These are phyloP conservation scores for Antennarius maculatus DNA, from an alignment of 2,797 vertebrate genomes.

Conservation along the genomic window DNA sequence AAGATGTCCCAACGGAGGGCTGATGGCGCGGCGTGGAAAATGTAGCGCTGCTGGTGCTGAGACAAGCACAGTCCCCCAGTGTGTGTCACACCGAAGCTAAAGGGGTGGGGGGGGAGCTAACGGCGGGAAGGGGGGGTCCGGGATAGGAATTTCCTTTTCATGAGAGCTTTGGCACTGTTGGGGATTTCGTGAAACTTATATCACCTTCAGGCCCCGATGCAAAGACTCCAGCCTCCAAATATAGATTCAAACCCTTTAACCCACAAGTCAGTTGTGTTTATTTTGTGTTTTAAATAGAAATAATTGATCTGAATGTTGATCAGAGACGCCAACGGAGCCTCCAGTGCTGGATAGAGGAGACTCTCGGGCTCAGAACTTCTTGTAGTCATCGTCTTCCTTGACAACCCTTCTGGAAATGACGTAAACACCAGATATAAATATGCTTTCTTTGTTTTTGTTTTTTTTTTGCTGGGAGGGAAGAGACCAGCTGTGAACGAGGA, in stretches of 20 bases:
- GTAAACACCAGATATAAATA: constrained; percentile 73
- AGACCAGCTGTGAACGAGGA: constrained; percentile 73
- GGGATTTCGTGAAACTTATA: constrained; percentile 39
- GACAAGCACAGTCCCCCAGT: constrained; percentile 75
- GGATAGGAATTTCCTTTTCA: constrained; percentile 68
- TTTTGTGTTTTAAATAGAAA: constrained; percentile 29
- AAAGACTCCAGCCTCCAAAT: background rate
- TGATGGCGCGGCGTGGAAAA: constrained; percentile 77
- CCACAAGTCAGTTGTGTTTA: constrained; percentile 22
- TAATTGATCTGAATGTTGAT: constrained; percentile 32
- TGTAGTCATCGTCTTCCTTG: constrained; percentile 49
- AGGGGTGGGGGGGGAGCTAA: constrained; percentile 32
- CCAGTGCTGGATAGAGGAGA: constrained; percentile 29
- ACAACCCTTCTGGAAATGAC: constrained; percentile 61
- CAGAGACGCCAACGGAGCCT: constrained; percentile 34
- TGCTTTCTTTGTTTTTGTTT: background rate
- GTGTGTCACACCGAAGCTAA: constrained; percentile 56
- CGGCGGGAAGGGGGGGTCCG: constrained; percentile 22
- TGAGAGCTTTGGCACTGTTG: constrained; percentile 58
- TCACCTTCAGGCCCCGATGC: constrained; percentile 18
- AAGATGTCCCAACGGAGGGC: constrained; percentile 69
- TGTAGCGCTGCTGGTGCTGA: constrained; percentile 71
- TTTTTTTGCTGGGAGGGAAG: constrained; percentile 61
- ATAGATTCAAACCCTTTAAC: background rate
- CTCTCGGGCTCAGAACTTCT: constrained; percentile 45